Conservation (phyloP, 92 coral and sea anemone species). For the Umimayanthus kanabou region DNA sequence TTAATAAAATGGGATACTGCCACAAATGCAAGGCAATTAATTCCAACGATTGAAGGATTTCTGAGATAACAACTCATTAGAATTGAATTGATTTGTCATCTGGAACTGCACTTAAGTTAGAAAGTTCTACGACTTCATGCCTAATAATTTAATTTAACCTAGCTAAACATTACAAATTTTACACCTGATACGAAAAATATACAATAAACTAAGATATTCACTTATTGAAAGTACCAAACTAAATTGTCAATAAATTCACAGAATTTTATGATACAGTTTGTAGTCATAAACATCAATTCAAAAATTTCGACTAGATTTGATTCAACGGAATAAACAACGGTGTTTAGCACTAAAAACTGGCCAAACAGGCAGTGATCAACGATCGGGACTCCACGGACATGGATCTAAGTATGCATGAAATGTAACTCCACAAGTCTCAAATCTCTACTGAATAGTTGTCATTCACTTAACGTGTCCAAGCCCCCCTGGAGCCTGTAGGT, state of each 20-base stretch:
- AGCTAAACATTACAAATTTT: constrained; percentile 7
- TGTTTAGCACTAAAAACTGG: neutral
- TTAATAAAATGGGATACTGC: too few relatives aligned
- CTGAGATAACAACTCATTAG: too few relatives aligned
- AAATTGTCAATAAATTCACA: constrained; percentile 22
- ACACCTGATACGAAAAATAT: neutral
- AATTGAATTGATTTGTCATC: too few relatives aligned
- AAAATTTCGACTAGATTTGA: constrained; percentile 15
- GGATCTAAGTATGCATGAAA: neutral
- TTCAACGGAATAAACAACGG: neutral
- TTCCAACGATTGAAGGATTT: neutral
- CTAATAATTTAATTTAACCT: constrained; percentile 16
- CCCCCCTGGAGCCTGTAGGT: too few relatives aligned
- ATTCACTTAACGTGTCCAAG: neutral
- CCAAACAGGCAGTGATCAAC: neutral
- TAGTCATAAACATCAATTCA: neutral
- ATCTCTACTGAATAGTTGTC: neutral
- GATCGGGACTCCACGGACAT: too few relatives aligned
- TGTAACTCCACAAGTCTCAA: neutral
- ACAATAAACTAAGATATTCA: neutral
- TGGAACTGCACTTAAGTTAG: neutral
- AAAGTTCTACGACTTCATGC: neutral
- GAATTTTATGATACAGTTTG: constrained; percentile 4
- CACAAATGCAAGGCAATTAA: neutral
- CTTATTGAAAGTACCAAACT: constrained; percentile 6